Conservation (phyloP, 2,888 invertebrate genomes). For the Morinoia aosen region DNA sequence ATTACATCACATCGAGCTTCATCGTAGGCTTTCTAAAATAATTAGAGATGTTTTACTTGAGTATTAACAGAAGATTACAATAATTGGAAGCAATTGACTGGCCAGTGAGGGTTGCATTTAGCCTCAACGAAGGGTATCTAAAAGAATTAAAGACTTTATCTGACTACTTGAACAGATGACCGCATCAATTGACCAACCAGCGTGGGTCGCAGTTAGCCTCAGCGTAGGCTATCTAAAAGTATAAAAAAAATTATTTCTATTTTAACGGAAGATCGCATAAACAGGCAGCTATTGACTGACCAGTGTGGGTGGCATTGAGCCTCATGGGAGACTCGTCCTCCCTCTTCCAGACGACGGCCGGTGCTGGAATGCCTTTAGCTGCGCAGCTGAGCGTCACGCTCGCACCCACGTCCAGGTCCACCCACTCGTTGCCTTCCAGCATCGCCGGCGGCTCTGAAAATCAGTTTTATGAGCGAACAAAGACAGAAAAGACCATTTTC, state of each 20-base stretch:
- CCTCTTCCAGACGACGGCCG: not conserved
- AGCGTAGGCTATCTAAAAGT: too few species aligned
- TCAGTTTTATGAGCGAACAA: not conserved
- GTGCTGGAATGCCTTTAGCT: constrained; percentile 20
- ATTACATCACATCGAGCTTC: too few species aligned
- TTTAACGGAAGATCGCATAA: too few species aligned
- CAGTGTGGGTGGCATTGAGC: not conserved
- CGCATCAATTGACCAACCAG: not conserved
- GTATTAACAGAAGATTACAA: too few species aligned
- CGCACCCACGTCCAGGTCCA: constrained; percentile 29
- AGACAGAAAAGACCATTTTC: not conserved
- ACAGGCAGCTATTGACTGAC: not conserved
- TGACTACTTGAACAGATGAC: too few species aligned
- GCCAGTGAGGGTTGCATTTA: too few species aligned
- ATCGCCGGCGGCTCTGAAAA: constrained; percentile 32
- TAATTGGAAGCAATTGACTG: not conserved
- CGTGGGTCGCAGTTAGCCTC: not conserved
- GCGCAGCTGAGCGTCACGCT: constrained; percentile 42
- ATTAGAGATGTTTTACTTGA: too few species aligned
- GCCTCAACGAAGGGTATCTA: too few species aligned
- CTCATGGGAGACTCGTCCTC: constrained; percentile 6
- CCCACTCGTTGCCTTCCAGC: constrained; percentile 49
- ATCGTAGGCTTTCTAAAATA: too few species aligned
- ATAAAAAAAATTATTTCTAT: too few species aligned
- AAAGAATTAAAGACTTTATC: too few species aligned